phyloP scores from a whole-genome alignment of 2,113 vertebrate species.

The Melanerpes aurifrons region DNA sequence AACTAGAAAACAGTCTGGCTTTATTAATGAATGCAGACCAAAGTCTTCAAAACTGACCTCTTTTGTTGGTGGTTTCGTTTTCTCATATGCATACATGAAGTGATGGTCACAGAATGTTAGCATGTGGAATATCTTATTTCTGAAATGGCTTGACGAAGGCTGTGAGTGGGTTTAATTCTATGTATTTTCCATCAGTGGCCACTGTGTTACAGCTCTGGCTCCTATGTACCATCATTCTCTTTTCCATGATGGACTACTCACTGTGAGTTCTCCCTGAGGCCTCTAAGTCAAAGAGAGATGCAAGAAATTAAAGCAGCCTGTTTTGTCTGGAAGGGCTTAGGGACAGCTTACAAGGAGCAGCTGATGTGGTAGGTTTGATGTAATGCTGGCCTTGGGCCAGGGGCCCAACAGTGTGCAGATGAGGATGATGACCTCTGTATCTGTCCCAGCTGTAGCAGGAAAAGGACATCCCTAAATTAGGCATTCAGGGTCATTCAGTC shows the following conservation, averaged over 20 bases:
- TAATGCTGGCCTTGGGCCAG: neutral
- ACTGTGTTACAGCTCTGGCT: neutral
- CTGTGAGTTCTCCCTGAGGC: neutral
- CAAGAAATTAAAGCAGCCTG: neutral
- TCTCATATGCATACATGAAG: rapidly evolving
- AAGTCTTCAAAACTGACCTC: neutral
- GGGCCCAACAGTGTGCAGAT: neutral
- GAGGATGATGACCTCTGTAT: neutral
- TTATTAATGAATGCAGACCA: neutral
- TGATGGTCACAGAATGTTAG: neutral
- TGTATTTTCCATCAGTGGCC: neutral
- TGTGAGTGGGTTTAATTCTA: neutral
- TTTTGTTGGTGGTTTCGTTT: neutral
- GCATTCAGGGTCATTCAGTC: neutral
- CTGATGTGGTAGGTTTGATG: neutral
- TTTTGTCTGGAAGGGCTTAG: neutral
- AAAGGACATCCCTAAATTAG: neutral
- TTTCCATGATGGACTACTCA: neutral
- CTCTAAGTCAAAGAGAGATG: neutral
- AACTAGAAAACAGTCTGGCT: neutral
- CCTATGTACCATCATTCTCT: neutral
- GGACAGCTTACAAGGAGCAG: neutral
- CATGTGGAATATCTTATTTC: neutral
- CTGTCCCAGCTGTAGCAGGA: constrained; percentile 5
- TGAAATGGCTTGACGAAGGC: neutral